These are phyloP conservation scores for Drosophila robusta DNA, from an alignment of 2,888 invertebrate genomes.

Conservation along the genomic window DNA sequence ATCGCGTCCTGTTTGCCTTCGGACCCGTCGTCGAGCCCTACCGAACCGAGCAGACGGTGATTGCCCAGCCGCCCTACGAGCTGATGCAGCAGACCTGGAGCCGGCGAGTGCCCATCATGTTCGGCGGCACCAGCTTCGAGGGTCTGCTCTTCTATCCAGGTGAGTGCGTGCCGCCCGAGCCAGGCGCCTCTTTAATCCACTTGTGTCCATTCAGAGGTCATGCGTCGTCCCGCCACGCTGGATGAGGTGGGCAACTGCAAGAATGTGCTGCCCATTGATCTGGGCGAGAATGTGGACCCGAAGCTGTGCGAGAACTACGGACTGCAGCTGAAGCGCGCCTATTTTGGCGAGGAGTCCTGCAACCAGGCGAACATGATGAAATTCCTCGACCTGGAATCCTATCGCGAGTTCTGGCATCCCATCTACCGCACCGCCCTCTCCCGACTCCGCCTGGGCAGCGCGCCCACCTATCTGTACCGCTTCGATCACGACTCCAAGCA, in stretches of 20 bases:
- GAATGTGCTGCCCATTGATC: constrained; percentile 77
- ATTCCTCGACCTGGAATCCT: constrained; percentile 80
- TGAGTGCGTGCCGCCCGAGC: constrained; percentile 25
- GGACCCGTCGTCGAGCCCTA: constrained; percentile 84
- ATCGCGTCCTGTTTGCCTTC: constrained; percentile 79
- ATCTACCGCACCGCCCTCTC: constrained; percentile 76
- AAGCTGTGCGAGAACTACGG: constrained; percentile 68
- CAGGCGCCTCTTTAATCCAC: too few species aligned
- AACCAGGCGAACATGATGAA: constrained; percentile 82
- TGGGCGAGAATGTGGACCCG: constrained; percentile 64
- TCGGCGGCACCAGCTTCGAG: constrained; percentile 83
- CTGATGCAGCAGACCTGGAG: constrained; percentile 81
- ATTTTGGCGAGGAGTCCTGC: constrained; percentile 80
- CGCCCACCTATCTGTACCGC: constrained; percentile 83
- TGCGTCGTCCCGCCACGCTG: constrained; percentile 78
- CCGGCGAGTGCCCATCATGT: constrained; percentile 80
- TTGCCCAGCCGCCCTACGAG: constrained; percentile 68
- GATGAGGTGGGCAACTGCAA: constrained; percentile 79
- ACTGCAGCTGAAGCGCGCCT: constrained; percentile 70
- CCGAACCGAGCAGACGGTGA: constrained; percentile 76
- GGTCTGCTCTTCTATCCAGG: constrained; percentile 83
- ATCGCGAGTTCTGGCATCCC: constrained; percentile 83
- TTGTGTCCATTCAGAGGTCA: constrained; percentile 63
- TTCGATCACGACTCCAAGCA: constrained; percentile 83
- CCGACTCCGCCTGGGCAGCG: constrained; percentile 71